phyloP scores from a whole-genome alignment of 2,113 vertebrate genomes.

The Channa argus region DNA sequence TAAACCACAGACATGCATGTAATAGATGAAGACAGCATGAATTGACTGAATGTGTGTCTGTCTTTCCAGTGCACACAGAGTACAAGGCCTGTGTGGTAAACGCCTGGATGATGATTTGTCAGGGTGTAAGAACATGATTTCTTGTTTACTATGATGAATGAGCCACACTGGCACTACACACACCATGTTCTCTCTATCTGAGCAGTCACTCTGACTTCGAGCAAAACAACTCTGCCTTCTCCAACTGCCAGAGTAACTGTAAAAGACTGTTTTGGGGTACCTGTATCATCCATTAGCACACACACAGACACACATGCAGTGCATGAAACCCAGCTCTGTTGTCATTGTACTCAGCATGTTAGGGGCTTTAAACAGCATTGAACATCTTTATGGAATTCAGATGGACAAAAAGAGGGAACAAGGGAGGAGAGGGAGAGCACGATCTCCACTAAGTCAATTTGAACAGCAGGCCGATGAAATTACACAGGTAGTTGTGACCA shows the following conservation, averaged over 20 bases:
- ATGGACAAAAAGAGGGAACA: constrained; percentile 58
- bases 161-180: constrained; percentile 66
- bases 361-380: constrained; percentile 67
- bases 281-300: constrained; percentile 39
- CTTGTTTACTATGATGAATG: constrained; percentile 85
- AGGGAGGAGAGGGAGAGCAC: constrained; percentile 56
- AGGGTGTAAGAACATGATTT: constrained; percentile 72
- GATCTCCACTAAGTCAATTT: constrained; percentile 81
- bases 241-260: constrained; percentile 54
- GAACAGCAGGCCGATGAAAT: constrained; percentile 81
- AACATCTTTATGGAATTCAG: constrained; percentile 74
- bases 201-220: constrained; percentile 74
- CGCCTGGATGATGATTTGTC: constrained; percentile 78
- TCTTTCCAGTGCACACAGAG: constrained; percentile 50
- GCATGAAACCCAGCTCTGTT: constrained; percentile 33
- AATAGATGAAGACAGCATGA: constrained; percentile 62
- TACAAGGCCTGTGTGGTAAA: constrained; percentile 58
- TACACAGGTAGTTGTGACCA: constrained; percentile 71
- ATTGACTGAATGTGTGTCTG: constrained; percentile 56
- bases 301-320: constrained; percentile 15
- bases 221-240: constrained; percentile 58
- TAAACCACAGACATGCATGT: constrained; percentile 52
- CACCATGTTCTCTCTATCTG: constrained; percentile 70
- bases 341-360: constrained; percentile 53
- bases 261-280: constrained; percentile 50